Base-by-base conservation (phyloP, 2,888 invertebrate species). In the Chrysolina oricalcia region DNA sequence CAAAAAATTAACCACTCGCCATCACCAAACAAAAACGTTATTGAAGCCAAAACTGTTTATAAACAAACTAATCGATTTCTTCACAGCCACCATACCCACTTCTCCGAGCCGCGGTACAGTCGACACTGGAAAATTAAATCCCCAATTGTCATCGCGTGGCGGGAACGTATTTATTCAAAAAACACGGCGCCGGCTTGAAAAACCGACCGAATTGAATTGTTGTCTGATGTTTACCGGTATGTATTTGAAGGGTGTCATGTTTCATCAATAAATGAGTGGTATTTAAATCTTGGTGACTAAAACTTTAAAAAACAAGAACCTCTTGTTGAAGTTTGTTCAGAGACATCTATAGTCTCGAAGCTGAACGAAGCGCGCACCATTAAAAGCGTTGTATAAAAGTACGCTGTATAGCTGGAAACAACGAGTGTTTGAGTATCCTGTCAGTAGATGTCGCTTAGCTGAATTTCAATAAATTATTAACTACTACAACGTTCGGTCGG, bases 11-110 rank as follows among this genome's bases (percentile, higher is more conserved):
- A 74, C 27, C 66, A 53, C 46, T 27, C 66, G 65, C 4, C 50
- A 17, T 50, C 10, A 50, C 50, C 50, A 50, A 8, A 50, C 19
- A 50, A 50, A 35, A 59, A 27, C 35, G 35, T 27, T 17, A 27
- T 56, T 56, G 23, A 23, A 21, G 13, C 59, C 13, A 59, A 76
- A 67, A 68, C 64, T 76, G 66, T 76, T 72, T 56, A 74, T 75
- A 76, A 78, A 78, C 74, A 78, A 74, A 76, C 72, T 65, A 70
- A 64, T 75, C 66, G 72, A 75, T 72, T 76, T 72, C 65, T 72
- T 74, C 70, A 63, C 64, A 67, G 75, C 71, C 72, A 78, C 74
- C 75, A 76, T 78, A 72, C 35, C 50, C 75, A 65, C 59, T 27
- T 27, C 8, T n/a, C 27, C 59, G 35, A 23, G 13, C 35, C n/a